phyloP scores from a whole-genome alignment of 2,888 invertebrate species.

The Sipunculus nudus region DNA sequence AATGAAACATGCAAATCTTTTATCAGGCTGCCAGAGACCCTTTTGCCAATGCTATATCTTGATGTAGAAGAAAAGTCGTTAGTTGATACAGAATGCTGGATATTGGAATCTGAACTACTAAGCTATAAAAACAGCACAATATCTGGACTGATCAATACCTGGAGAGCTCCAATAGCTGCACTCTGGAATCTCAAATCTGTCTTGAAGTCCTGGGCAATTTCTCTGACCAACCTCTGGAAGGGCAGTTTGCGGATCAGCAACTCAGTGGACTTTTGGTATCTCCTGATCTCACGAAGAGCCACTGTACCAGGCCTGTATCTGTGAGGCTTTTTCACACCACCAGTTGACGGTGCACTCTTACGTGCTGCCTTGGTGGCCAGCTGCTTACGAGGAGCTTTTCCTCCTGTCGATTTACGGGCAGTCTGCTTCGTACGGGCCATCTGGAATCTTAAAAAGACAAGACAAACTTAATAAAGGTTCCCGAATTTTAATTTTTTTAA shows the following conservation, averaged over 20 bases:
- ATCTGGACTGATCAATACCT: constrained; percentile 47
- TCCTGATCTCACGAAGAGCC: constrained; percentile 66
- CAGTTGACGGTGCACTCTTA: constrained; percentile 67
- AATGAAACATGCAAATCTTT: too few species aligned
- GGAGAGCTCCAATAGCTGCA: constrained; percentile 66
- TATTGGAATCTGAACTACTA: too few species aligned
- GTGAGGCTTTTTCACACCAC: constrained; percentile 67
- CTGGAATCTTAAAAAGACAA: not conserved
- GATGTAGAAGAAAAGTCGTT: too few species aligned
- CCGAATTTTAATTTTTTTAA: too few species aligned
- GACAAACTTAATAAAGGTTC: too few species aligned
- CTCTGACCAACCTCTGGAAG: constrained; percentile 66
- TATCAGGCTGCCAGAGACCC: too few species aligned
- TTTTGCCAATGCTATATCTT: too few species aligned
- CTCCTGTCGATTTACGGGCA: constrained; percentile 66
- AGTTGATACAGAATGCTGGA: too few species aligned
- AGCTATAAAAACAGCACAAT: too few species aligned
- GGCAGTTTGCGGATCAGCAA: constrained; percentile 65
- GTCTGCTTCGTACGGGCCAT: constrained; percentile 68
- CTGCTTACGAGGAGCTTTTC: constrained; percentile 66
- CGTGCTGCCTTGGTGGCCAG: constrained; percentile 67
- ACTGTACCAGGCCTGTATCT: constrained; percentile 67
- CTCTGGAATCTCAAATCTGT: constrained; percentile 67
- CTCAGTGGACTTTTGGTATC: constrained; percentile 67
- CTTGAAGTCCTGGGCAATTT: constrained; percentile 68